These are phyloP conservation scores for Leptopilina drosophilae DNA, from an alignment of 2,888 invertebrate genomes.

Conservation along the genomic window DNA sequence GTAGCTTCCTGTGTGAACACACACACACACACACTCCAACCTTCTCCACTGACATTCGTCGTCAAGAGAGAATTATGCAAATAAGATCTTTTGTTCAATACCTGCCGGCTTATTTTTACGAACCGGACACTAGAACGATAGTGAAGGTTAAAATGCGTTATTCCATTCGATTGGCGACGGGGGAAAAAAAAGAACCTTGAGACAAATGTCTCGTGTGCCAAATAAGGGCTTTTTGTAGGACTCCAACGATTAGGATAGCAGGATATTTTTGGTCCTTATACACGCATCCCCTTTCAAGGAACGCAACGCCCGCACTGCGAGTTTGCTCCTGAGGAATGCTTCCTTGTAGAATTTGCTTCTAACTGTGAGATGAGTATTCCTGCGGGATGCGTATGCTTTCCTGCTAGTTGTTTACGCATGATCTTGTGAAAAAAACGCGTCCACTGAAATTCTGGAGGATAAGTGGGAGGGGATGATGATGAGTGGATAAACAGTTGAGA, in stretches of 20 bases:
- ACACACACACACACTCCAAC: background rate
- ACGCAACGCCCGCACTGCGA: conserved; percentile 56
- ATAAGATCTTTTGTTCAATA: conserved; percentile 76
- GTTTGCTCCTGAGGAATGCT: conserved; percentile 60
- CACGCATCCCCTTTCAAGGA: conserved; percentile 54
- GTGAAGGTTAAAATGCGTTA: conserved; percentile 60
- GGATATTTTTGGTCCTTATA: conserved; percentile 57
- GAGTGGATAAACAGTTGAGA: too few species aligned
- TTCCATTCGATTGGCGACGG: conserved; percentile 14
- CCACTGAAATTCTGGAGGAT: background rate
- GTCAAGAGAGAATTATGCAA: conserved; percentile 71
- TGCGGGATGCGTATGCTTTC: conserved; percentile 68
- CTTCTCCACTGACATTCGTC: background rate
- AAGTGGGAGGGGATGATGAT: too few species aligned
- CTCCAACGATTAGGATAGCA: conserved; percentile 73
- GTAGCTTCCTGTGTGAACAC: conserved; percentile 7
- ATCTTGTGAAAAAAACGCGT: conserved; percentile 65
- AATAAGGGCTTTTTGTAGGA: conserved; percentile 77
- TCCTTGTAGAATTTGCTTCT: conserved; percentile 18
- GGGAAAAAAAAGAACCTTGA: conserved; percentile 59
- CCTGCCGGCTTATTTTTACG: conserved; percentile 76
- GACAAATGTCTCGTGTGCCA: conserved; percentile 72
- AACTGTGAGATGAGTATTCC: conserved; percentile 45
- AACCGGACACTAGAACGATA: conserved; percentile 67
- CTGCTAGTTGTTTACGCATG: conserved; percentile 76